Base-by-base conservation (phyloP, 2,797 vertebrate species). In the Peromyscus nudipes region DNA sequence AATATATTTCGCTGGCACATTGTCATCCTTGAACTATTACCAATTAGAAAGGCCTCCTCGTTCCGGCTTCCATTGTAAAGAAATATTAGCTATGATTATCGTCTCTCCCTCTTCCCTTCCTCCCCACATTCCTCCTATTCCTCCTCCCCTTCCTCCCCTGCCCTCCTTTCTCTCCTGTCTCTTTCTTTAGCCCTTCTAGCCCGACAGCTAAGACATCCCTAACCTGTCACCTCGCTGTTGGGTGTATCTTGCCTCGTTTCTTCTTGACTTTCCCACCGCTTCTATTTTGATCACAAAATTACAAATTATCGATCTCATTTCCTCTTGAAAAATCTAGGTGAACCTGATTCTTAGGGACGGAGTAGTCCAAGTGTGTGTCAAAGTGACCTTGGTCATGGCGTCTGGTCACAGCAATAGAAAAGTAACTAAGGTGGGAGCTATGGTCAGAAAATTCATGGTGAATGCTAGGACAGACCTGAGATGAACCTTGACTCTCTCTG, bases 381-480 rank as follows among this genome's bases (percentile, higher is more conserved):
- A 69, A n/a, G 34, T 86, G 49, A 6, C 31, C 12, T 52, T 69
- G 64, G 34, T n/a, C 31, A 13, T 67, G 62, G 31, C 14, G 21
- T 67, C 64, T 69, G 67, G 31, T 25, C 46, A n/a, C 12, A 49
- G 31, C 83, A 85, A 14, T 46, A 65, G 64, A n/a, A 49, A 85
- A 85, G 62, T 46, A 49, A 19, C 29, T 25, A 49, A 34, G 29
- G n/a, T 67, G 19, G 29, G 6, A 25, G 27, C 62, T 13, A 16
- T 43, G 9, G 84, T 80, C 77, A 52, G 77, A 92, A 65, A 88
- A 64, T 69, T 9, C 31, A 43, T 8, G 6, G 21, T 5, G 4
- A 4, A 29, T 67, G 4, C 23, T 21, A 2, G 3, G 6, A 0
- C 10, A 46, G 49, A 49, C 3, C 13, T 55, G 9, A n/a, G 21